These are phyloP conservation scores for Pandemis heparana DNA, from an alignment of 2,888 invertebrate genomes.

Conservation along the genomic window DNA sequence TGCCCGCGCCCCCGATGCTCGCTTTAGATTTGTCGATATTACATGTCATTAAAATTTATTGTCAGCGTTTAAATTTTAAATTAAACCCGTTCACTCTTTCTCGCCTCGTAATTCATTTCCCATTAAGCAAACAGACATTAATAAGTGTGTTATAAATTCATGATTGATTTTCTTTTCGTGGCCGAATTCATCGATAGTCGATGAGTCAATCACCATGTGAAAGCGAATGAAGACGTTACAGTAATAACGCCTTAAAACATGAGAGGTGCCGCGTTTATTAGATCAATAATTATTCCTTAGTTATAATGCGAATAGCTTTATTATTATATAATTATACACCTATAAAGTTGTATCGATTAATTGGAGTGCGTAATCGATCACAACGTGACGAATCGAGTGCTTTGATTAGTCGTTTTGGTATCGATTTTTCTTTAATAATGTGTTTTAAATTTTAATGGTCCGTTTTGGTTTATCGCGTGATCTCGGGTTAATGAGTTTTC, in stretches of 20 bases:
- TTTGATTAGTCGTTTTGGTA: slow-evolving; percentile 48
- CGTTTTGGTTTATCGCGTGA: slow-evolving; percentile 72
- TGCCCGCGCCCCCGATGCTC: slow-evolving; percentile 50
- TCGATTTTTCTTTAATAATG: slow-evolving; percentile 44
- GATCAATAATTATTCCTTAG: slow-evolving; percentile 68
- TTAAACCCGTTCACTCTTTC: slow-evolving; percentile 32
- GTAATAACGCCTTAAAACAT: slow-evolving; percentile 66
- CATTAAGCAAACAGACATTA: slow-evolving; percentile 43
- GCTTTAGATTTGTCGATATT: slow-evolving; percentile 48
- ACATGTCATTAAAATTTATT: slow-evolving; percentile 43
- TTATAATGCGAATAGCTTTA: slow-evolving; percentile 76
- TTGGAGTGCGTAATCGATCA: slow-evolving; percentile 75
- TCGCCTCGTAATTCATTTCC: slow-evolving; percentile 40
- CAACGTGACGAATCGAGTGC: slow-evolving; percentile 67
- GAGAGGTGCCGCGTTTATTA: slow-evolving; percentile 72
- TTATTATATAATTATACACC: slow-evolving; percentile 72
- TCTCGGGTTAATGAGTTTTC: slow-evolving; percentile 69
- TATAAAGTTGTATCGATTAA: slow-evolving; percentile 68
- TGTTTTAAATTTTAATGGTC: slow-evolving; percentile 55
- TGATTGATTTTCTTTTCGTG: slow-evolving; percentile 59
- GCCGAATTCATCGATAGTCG: slow-evolving; percentile 63
- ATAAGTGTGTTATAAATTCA: slow-evolving; percentile 42
- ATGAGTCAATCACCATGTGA: slow-evolving; percentile 60
- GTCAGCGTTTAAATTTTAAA: slow-evolving; percentile 36
- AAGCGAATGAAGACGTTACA: slow-evolving; percentile 74